Evolutionary conservation across 2,888 invertebrate genomes (phyloP).

Genomic region (Catocala nupta): DNA sequence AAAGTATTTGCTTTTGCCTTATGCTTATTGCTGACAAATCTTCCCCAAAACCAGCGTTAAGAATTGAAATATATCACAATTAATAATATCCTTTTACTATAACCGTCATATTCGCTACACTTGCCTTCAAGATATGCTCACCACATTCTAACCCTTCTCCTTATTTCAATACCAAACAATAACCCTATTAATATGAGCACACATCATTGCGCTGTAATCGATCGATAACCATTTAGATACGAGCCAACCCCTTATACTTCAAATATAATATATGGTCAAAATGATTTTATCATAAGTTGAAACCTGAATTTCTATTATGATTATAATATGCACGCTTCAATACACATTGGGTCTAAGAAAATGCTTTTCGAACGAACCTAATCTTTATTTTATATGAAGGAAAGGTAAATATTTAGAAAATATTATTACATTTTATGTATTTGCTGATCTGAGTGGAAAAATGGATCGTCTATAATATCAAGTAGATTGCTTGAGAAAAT

Average conservation of each 20-base stretch:
- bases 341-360: slow-evolving; percentile 40
- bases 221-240: slow-evolving; percentile 5
- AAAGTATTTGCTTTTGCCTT: no score
- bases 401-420: slow-evolving; percentile 21
- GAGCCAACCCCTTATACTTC: slow-evolving; percentile 7
- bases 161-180: slow-evolving; percentile 4
- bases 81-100: no score
- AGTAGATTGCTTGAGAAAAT: slow-evolving; percentile 7
- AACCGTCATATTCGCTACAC: no score
- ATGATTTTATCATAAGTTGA: slow-evolving; percentile 15
- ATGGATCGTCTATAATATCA: slow-evolving; percentile 11
- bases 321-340: slow-evolving; percentile 37
- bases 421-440: slow-evolving; percentile 23
- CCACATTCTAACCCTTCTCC: neutral
- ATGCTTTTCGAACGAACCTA: slow-evolving; percentile 35
- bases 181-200: neutral
- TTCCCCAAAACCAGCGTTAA: no score
- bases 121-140: slow-evolving; percentile 8
- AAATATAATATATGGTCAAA: slow-evolving; percentile 3
- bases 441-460: slow-evolving; percentile 15
- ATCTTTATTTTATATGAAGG: slow-evolving; percentile 36
- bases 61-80: no score
- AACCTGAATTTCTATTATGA: slow-evolving; percentile 31
- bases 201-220: slow-evolving; percentile 3
- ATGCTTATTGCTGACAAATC: no score